phyloP scores from a whole-genome alignment of 2,113 vertebrate species.

The Dasyornis broadbenti region DNA sequence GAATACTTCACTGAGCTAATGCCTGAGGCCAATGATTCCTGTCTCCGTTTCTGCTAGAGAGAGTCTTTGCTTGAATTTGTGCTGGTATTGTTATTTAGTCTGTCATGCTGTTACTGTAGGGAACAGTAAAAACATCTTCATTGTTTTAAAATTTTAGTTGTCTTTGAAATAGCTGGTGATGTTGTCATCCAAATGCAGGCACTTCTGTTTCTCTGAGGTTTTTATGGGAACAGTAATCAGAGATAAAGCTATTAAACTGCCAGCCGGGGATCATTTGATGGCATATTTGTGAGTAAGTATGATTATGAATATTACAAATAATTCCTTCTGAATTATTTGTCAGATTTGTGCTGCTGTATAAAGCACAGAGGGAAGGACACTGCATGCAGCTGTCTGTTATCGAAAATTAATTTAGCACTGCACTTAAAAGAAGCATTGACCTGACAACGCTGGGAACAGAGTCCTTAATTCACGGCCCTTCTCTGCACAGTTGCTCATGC shows the following conservation, averaged over 20 bases:
- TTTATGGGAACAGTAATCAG: slow-evolving; percentile 49
- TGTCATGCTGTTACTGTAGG: slow-evolving; percentile 35
- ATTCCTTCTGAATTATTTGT: slow-evolving; percentile 12
- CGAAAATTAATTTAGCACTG: neutral
- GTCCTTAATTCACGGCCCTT: neutral
- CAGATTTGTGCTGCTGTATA: neutral
- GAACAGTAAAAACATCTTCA: slow-evolving; percentile 37
- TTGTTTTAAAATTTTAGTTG: slow-evolving; percentile 55
- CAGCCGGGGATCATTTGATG: neutral
- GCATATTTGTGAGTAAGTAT: neutral
- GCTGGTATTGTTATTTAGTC: neutral
- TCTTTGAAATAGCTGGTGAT: slow-evolving; percentile 33
- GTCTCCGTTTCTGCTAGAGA: neutral
- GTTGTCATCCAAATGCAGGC: slow-evolving; percentile 29
- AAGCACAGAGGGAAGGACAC: neutral
- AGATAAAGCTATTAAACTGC: slow-evolving; percentile 53
- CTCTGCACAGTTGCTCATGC: neutral
- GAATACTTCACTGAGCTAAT: neutral
- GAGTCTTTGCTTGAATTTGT: slow-evolving; percentile 9
- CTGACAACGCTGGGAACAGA: neutral
- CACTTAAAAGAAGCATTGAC: neutral
- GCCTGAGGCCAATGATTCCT: neutral
- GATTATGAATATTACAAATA: slow-evolving; percentile 16
- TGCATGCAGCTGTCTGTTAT: neutral
- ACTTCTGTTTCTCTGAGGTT: slow-evolving; percentile 35